phyloP scores from a whole-genome alignment of 1,140 invertebrate genomes.

The Gonioctena quinquepunctata region DNA sequence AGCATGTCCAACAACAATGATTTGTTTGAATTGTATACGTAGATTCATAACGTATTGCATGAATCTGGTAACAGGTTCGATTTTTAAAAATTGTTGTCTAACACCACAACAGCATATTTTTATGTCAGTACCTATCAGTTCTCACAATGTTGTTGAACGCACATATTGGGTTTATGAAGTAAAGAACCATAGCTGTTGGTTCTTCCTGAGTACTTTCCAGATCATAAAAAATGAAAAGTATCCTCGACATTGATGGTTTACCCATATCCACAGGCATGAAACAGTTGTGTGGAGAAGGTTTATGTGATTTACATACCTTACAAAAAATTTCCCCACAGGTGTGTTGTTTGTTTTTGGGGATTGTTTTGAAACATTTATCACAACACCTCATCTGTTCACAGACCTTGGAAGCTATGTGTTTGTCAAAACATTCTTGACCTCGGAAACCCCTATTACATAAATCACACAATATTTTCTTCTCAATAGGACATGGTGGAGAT shows the following conservation, averaged over 20 bases:
- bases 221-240: not conserved
- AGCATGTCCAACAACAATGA: not conserved
- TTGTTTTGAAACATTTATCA: not conserved
- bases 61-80: not conserved
- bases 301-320: conserved; percentile 8
- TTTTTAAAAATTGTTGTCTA: not conserved
- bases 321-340: no score
- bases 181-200: not conserved
- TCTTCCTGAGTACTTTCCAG: not conserved
- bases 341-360: not conserved
- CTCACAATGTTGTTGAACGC: not conserved
- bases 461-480: not conserved
- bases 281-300: conserved; percentile 6
- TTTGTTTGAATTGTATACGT: not conserved
- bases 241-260: not conserved
- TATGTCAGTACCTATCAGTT: not conserved
- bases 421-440: conserved; percentile 19
- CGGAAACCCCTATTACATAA: conserved; percentile 9
- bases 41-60: not conserved
- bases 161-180: not conserved
- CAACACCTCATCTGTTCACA: conserved; percentile 7
- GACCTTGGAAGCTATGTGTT: not conserved
- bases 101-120: not conserved
- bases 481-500: not conserved
- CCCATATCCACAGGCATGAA: conserved; percentile 13